Conservation (phyloP, 1,140 invertebrate species). For the Ostrea edulis region DNA sequence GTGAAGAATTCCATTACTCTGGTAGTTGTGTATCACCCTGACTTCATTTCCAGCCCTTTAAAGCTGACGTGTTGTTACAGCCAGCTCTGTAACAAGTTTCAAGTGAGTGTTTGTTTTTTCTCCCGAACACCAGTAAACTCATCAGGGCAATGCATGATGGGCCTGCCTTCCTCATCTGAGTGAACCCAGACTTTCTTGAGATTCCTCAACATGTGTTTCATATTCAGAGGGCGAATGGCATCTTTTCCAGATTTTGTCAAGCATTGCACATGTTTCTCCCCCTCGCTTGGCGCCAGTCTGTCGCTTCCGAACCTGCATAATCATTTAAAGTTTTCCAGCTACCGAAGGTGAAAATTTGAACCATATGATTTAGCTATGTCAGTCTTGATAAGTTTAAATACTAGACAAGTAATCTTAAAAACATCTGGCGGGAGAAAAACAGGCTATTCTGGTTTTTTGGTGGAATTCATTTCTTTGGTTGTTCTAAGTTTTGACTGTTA, state of each 20-base stretch:
- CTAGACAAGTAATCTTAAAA: constrained; percentile 33
- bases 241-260: constrained; percentile 35
- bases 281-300: constrained; percentile 30
- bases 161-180: neutral
- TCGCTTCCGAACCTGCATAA: constrained; percentile 25
- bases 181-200: neutral
- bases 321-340: constrained; percentile 37
- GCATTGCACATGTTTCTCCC: constrained; percentile 15
- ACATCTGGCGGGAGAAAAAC: constrained; percentile 14
- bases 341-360: constrained; percentile 27
- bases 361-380: constrained; percentile 37
- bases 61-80: neutral
- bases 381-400: constrained; percentile 38
- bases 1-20: neutral
- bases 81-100: constrained; percentile 2
- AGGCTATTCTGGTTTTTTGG: neutral
- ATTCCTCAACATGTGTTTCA: constrained; percentile 28
- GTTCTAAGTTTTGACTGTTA: constrained; percentile 15
- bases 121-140: constrained; percentile 6
- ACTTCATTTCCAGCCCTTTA: neutral
- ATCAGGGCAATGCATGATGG: constrained; percentile 11
- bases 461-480: constrained; percentile 13
- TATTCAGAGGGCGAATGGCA: constrained; percentile 27
- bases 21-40: neutral
- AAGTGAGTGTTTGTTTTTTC: constrained; percentile 24